Base-by-base conservation (phyloP, 2,113 vertebrate genomes). In the Regulus satrapa region DNA sequence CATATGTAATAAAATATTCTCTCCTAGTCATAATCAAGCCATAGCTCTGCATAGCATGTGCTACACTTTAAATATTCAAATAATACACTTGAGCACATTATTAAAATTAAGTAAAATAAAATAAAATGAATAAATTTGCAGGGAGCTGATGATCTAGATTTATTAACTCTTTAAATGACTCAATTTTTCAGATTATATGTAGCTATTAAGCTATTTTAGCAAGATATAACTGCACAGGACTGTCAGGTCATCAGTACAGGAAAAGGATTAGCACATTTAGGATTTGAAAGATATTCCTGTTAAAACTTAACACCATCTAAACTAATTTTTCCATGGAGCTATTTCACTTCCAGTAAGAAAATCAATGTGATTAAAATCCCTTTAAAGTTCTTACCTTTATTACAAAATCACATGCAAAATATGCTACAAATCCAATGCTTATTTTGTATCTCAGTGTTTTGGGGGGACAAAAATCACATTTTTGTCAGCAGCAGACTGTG, bases 341-440 rank as follows among this genome's bases (percentile, higher is more conserved):
- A 51, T 90, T 89, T 79, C 14, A 55, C 45, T 97, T 96, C 41
- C 76, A 91, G 85, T 84, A 94, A 95, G 94, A 97, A 96, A 95
- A 97, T 66, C 81, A 80, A 76, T 31, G n/a, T 89, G 93, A 97
- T 85, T 88, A 95, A 95, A 97, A 76, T 87, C 84, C 46, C 61
- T 93, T 95, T 93, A 82, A 97, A 92, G 72, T 93, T 32, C 80
- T 94, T 95, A 87, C 58, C 62, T 93, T 96, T 89, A 15, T 62
- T 79, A 85, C n/a, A 92, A 34, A 89, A 90, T 69, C 32, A 18
- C 20, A 88, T 79, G 78, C 45, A 90, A 94, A 95, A 91, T 79
- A 94, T 67, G 48, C 87, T 93, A 62, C 71, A 91, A 88, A 90
- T 69, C 59, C 79, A 93, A 86, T 34, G 66, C 61, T 85, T 94